Percentiles rank a stretch among this genome's conserved stretches.
Evolutionary conservation across 1,140 invertebrate species (phyloP).

Genomic region (Sitobion miscanthi): DNA sequence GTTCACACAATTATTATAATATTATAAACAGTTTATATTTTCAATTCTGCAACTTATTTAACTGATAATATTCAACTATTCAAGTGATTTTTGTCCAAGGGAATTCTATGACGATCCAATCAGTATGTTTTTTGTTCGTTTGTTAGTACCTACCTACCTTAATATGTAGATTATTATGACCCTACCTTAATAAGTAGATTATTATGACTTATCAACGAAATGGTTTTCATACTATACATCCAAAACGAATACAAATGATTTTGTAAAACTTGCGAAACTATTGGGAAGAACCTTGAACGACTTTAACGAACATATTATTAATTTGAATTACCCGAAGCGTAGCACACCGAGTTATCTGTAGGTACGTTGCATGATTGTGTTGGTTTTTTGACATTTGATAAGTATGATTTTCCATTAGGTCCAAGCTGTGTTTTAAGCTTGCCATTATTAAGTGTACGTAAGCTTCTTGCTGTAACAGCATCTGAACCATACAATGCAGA

Average conservation of each 20-base stretch:
- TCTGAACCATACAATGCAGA: background rate
- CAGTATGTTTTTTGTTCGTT: background rate
- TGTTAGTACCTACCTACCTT: no score
- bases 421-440: background rate
- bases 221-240: background rate
- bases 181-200: no score
- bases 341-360: background rate
- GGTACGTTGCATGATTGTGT: background rate
- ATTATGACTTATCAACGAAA: background rate
- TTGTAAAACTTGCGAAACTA: background rate
- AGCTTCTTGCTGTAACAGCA: background rate
- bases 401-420: background rate
- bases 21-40: background rate
- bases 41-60: background rate
- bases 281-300: background rate
- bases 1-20: background rate
- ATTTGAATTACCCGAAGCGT: slow-evolving; percentile 6
- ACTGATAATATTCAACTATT: background rate
- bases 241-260: background rate
- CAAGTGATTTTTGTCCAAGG: background rate
- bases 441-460: background rate
- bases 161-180: background rate
- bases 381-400: background rate
- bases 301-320: background rate
- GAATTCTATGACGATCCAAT: background rate